These are phyloP conservation scores for Athalia cordata DNA, from an alignment of 2,888 invertebrate species.

Conservation along the genomic window DNA sequence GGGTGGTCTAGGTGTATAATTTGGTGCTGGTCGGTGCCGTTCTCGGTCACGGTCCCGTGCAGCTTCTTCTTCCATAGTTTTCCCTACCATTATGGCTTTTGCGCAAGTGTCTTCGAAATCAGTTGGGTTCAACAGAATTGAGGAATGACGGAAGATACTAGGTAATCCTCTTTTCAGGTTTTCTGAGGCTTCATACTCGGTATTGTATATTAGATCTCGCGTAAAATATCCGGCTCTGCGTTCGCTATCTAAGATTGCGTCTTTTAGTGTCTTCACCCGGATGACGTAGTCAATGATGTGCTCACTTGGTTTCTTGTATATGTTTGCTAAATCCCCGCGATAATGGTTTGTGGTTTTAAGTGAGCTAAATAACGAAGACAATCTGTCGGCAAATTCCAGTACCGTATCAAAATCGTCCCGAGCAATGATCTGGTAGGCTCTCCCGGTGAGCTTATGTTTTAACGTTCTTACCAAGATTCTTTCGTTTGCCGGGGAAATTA, in stretches of 20 bases:
- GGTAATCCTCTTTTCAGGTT: too few species aligned
- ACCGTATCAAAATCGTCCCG: background rate
- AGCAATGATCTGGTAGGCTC: background rate
- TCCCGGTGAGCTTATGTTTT: background rate
- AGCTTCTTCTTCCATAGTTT: too few species aligned
- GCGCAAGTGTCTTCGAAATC: too few species aligned
- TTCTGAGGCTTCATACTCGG: background rate
- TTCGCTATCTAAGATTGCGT: slow-evolving; percentile 21
- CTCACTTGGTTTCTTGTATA: slow-evolving; percentile 7
- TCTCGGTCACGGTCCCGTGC: too few species aligned
- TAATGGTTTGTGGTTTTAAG: too few species aligned
- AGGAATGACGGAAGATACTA: too few species aligned
- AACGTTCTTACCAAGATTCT: background rate
- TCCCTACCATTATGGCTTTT: too few species aligned
- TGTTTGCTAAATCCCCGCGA: slow-evolving; percentile 17
- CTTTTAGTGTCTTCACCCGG: slow-evolving; percentile 23
- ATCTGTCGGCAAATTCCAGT: background rate
- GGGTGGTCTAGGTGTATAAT: too few species aligned
- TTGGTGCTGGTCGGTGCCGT: too few species aligned
- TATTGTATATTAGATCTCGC: background rate
- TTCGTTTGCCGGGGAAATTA: background rate
- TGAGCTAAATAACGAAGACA: too few species aligned
- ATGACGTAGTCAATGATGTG: slow-evolving; percentile 34
- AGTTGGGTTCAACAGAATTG: too few species aligned
- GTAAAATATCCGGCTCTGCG: background rate